A percentile compares a stretch with the other conserved stretches of the same genome.
These are phyloP conservation scores for Loripinus fragilis DNA, from an alignment of 2,888 invertebrate species.

Conservation along the genomic window DNA sequence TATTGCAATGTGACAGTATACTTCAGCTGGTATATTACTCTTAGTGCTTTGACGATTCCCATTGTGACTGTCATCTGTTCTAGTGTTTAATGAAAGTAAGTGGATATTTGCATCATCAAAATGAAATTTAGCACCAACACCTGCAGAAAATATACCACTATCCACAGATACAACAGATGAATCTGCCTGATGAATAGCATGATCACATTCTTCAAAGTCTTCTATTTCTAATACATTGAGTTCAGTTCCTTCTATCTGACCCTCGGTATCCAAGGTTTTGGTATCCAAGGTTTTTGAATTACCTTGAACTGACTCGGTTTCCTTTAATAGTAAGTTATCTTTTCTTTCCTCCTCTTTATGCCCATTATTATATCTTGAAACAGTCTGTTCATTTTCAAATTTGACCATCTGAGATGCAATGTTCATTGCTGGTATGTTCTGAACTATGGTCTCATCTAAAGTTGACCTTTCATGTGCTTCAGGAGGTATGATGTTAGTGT, in stretches of 20 bases:
- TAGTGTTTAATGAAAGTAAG: neutral
- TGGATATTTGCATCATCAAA: neutral
- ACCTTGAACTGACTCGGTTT: too few relatives aligned
- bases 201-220: neutral
- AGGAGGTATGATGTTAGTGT: neutral
- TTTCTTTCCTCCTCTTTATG: neutral
- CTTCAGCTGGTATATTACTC: neutral
- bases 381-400: neutral
- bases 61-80: neutral
- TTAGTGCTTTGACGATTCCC: neutral
- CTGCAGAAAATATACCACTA: constrained; percentile 39
- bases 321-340: too few relatives aligned
- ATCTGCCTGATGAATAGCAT: constrained; percentile 10
- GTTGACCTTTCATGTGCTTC: neutral
- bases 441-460: neutral
- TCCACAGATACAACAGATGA: constrained; percentile 30
- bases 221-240: too few relatives aligned
- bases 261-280: too few relatives aligned
- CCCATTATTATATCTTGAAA: neutral
- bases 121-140: neutral
- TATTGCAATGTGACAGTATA: neutral
- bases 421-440: neutral
- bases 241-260: too few relatives aligned
- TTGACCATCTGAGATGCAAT: neutral
- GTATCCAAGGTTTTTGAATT: too few relatives aligned